These are phyloP conservation scores for Caradrina kadenii DNA, from an alignment of 2,888 invertebrate species.

Conservation along the genomic window DNA sequence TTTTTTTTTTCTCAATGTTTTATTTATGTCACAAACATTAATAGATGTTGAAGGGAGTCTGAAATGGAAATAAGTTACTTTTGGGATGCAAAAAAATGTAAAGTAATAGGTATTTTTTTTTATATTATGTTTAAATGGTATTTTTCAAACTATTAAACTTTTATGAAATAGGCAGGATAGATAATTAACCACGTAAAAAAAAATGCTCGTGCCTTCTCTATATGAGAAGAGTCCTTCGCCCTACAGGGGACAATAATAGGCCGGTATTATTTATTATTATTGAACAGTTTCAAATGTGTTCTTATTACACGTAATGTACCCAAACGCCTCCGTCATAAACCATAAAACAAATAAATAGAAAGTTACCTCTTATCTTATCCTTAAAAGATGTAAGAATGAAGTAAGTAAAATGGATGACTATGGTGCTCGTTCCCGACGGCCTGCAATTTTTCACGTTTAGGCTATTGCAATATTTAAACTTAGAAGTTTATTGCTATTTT, in stretches of 20 bases:
- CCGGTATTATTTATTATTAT: too few species aligned
- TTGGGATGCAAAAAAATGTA: background rate
- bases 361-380: constrained; percentile 10
- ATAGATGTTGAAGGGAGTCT: background rate
- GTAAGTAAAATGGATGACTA: constrained; percentile 40
- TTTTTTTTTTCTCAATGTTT: constrained; percentile 24
- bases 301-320: background rate
- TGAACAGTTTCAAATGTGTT: too few species aligned
- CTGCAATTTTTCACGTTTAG: constrained; percentile 40
- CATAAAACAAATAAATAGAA: constrained; percentile 23
- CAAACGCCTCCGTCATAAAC: background rate
- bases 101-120: too few species aligned
- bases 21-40: constrained; percentile 23
- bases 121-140: too few species aligned
- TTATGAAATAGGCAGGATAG: too few species aligned
- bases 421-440: constrained; percentile 15
- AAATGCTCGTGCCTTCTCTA: too few species aligned
- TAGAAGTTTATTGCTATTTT: constrained; percentile 16
- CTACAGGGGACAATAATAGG: too few species aligned
- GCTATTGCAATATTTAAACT: constrained; percentile 33
- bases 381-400: constrained; percentile 12
- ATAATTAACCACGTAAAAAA: too few species aligned
- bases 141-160: too few species aligned
- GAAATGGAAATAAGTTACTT: background rate
- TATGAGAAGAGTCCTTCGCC: too few species aligned